phyloP scores from a whole-genome alignment of 2,113 vertebrate genomes.

The Sphyrna mokarran region DNA sequence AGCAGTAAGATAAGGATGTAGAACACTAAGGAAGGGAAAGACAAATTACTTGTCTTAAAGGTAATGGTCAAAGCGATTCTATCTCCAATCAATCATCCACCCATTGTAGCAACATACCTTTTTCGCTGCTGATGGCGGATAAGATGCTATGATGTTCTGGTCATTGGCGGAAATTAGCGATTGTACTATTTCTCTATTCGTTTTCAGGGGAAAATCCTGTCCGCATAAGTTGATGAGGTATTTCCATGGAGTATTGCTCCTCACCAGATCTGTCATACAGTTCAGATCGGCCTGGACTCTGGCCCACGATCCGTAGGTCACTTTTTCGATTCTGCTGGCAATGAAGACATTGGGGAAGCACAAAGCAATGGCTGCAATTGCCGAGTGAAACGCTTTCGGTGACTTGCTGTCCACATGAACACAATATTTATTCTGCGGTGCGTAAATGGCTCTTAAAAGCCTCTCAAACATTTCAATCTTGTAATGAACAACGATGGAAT shows the following conservation, averaged over 20 bases:
- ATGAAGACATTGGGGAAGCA: conserved; percentile 86
- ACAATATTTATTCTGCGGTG: conserved; percentile 62
- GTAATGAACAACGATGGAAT: conserved; percentile 81
- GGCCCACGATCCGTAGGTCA: conserved; percentile 81
- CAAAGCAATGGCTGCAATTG: conserved; percentile 61
- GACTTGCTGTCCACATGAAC: conserved; percentile 63
- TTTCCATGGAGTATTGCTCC: conserved; percentile 61
- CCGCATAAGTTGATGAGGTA: conserved; percentile 87
- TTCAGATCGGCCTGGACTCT: conserved; percentile 84
- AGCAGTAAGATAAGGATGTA: no score
- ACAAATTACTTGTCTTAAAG: conserved; percentile 41
- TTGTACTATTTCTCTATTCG: conserved; percentile 71
- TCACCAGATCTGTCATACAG: conserved; percentile 78
- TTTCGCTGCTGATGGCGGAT: conserved; percentile 54
- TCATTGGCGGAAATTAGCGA: conserved; percentile 63
- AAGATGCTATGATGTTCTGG: conserved; percentile 75
- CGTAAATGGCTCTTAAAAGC: conserved; percentile 69
- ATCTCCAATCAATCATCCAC: no score
- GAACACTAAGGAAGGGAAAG: no score
- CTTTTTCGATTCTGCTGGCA: conserved; percentile 62
- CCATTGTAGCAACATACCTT: conserved; percentile 51
- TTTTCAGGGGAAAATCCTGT: conserved; percentile 87
- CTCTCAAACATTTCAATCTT: conserved; percentile 86
- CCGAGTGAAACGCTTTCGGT: conserved; percentile 52
- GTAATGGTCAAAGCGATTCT: no score